Evolutionary conservation across 2,888 invertebrate species (phyloP), one percentile per base, ranked within the genome.

Genomic region (Dendrolimus houi): DNA sequence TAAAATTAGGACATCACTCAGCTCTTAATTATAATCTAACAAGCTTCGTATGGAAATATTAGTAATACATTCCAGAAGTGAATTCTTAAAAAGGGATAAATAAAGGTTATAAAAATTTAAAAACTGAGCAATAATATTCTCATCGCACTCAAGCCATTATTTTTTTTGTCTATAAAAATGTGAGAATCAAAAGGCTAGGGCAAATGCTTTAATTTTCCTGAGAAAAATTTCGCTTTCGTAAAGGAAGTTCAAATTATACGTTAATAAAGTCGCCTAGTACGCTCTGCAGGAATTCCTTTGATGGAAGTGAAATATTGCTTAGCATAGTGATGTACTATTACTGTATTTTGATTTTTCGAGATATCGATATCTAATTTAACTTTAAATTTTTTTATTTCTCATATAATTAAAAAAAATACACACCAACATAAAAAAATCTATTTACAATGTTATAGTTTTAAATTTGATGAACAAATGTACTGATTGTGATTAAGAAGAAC

Each of bases 221-320:
- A 77, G 77, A 78, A 80, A 74, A 76, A 81, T 78, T 77, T 75
- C 47, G 12, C 71, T 77, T 79, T 75, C 64, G 66, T 66, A 47
- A 47, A 74, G 74, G 75, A 77, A 78, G 77, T 80, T 77, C 74
- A 75, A 85, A 83, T 83, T 81, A 83, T 84, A 82, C 83, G 79
- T 83, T 83, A 83, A 83, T 87, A 87, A 86, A 86, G 73, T 76
- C 72, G 72, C 71, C 65, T 70, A 70, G 47, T 47, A 47, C 47
- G 47, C 47, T 47, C 66, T 63, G 76, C 72, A 76, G 74, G 73
- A 79, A 81, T 83, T 83, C 81, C 83, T 88, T 87, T 87, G 86
- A 86, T 80, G 83, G 75, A 78, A 79, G 78, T 85, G 86, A 86
- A 87, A 87, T 85, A 87, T 85, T 81, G 83, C 81, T 80, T 83